Evolutionary conservation across 2,888 invertebrate species (phyloP), one percentile per base, ranked within the genome.

Genomic region (Ophion ventricosus): DNA sequence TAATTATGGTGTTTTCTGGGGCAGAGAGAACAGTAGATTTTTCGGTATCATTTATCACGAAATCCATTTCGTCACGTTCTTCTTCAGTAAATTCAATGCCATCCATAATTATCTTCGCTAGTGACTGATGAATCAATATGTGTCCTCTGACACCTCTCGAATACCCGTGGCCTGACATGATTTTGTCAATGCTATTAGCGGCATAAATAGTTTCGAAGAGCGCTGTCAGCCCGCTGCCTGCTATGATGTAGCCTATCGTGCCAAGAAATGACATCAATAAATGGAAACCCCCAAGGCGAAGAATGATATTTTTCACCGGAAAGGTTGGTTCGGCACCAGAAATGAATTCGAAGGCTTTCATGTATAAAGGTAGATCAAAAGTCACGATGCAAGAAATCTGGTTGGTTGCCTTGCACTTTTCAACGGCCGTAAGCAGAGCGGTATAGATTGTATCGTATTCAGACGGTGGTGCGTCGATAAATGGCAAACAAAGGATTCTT

Each of bases 211-310:
- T 67, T 29, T 70, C 70, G 17, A 89, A 83, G 11, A 89, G 43
- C 29, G 89, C 88, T 69, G 87, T 85, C 7, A 91, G 63, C 26
- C 90, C 89, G 84, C 88, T 89, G 20, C 88, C 89, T 25, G 70
- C 80, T 88, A 90, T 90, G 59, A 90, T 86, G 26, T 82, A 82
- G 2, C 88, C 90, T 35, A 90, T 87, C 1, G 81, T 20, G n/a
- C 87, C 88, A 43, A 90, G 66, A 64, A 87, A 90, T 1, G 86
- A 88, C 88, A 89, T 88, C 8, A 88, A 63, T n/a, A 88, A 77
- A 81, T 90, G 89, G 78, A 91, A 91, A 7, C 90, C 89, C 7
- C 90, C 89, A 14, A 91, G 79, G 64, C 90, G 66, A 8, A 87
- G 56, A 54, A 86, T 70, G 26, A 69, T 20, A 88, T 77, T 35